Percentiles rank a stretch among this genome's conserved stretches.
These are phyloP conservation scores for Aphelenchoides avenae DNA, from an alignment of 1,140 invertebrate genomes.

Conservation along the genomic window DNA sequence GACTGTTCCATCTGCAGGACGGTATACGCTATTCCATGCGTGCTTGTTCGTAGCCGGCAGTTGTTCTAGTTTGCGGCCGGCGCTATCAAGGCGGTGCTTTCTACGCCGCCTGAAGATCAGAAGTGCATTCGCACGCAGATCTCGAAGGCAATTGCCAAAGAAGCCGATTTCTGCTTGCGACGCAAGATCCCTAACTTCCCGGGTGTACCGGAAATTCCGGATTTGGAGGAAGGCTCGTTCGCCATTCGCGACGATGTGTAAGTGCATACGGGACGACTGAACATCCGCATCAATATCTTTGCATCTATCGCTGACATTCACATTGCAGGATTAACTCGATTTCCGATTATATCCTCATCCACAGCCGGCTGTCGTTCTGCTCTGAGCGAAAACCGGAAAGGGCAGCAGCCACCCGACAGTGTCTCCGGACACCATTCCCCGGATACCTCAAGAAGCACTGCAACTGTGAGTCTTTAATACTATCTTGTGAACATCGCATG, in stretches of 20 bases:
- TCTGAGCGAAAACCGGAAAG: constrained; percentile 55
- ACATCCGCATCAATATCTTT: constrained; percentile 1
- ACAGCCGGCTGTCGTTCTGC: constrained; percentile 56
- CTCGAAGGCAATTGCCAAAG: constrained; percentile 53
- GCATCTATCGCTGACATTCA: too few species aligned
- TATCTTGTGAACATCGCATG: too few species aligned
- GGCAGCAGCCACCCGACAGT: constrained; percentile 43
- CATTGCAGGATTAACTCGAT: constrained; percentile 53
- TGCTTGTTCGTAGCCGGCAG: constrained; percentile 6
- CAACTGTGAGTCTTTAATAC: too few species aligned
- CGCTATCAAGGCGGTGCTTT: constrained; percentile 57
- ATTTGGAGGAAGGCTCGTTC: constrained; percentile 52
- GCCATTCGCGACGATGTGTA: constrained; percentile 47
- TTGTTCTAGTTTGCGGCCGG: constrained; percentile 54
- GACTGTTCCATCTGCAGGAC: constrained; percentile 57
- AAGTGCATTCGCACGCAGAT: constrained; percentile 58
- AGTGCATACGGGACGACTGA: constrained; percentile 22
- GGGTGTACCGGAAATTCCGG: constrained; percentile 55
- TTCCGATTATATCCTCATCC: constrained; percentile 58
- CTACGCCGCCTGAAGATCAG: constrained; percentile 56
- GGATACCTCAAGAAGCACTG: constrained; percentile 46
- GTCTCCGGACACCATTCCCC: constrained; percentile 50
- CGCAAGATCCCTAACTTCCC: constrained; percentile 51
- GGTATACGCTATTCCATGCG: constrained; percentile 23
- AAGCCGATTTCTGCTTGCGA: constrained; percentile 50